Conservation (phyloP, 64 coral and sea anemone genomes). For the Cladopsammia gracilis region DNA sequence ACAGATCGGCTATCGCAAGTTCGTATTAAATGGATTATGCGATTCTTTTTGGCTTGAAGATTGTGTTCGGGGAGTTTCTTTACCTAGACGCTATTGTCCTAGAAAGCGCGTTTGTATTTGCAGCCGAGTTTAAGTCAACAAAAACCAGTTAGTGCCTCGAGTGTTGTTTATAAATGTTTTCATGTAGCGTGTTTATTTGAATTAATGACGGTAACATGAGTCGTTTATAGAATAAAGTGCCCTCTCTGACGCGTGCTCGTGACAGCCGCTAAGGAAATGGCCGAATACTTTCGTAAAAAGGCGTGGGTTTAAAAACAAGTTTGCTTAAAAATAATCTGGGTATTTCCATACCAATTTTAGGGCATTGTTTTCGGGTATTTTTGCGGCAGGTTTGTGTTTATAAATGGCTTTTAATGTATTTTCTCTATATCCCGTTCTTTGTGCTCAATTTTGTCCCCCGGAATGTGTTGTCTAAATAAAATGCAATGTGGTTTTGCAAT, state of each 20-base stretch:
- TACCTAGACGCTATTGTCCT: slow-evolving; percentile 24
- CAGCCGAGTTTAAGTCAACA: slow-evolving; percentile 54
- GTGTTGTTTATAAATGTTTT: slow-evolving; percentile 79
- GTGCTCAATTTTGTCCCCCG: not conserved
- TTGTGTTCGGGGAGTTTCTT: slow-evolving; percentile 34
- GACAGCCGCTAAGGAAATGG: slow-evolving; percentile 71
- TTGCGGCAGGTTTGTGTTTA: slow-evolving; percentile 1
- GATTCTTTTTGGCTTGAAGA: slow-evolving; percentile 49
- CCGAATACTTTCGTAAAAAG: slow-evolving; percentile 27
- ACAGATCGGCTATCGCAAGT: slow-evolving; percentile 66
- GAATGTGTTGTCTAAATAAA: slow-evolving; percentile 29
- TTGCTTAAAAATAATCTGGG: slow-evolving; percentile 46
- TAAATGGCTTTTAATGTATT: slow-evolving; percentile 9
- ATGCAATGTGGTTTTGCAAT: slow-evolving; percentile 42
- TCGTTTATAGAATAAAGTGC: slow-evolving; percentile 13
- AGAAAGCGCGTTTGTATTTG: slow-evolving; percentile 29
- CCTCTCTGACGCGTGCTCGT: slow-evolving; percentile 46
- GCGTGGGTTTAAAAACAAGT: slow-evolving; percentile 40
- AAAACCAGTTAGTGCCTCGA: slow-evolving; percentile 49
- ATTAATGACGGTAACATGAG: slow-evolving; percentile 84
- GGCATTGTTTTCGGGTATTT: slow-evolving; percentile 34
- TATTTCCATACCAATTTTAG: slow-evolving; percentile 33
- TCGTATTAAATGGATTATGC: slow-evolving; percentile 78
- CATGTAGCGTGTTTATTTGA: slow-evolving; percentile 82
- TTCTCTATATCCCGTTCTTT: not conserved